These are phyloP conservation scores for Ligdia adustata DNA, from an alignment of 2,888 invertebrate genomes.

Conservation along the genomic window DNA sequence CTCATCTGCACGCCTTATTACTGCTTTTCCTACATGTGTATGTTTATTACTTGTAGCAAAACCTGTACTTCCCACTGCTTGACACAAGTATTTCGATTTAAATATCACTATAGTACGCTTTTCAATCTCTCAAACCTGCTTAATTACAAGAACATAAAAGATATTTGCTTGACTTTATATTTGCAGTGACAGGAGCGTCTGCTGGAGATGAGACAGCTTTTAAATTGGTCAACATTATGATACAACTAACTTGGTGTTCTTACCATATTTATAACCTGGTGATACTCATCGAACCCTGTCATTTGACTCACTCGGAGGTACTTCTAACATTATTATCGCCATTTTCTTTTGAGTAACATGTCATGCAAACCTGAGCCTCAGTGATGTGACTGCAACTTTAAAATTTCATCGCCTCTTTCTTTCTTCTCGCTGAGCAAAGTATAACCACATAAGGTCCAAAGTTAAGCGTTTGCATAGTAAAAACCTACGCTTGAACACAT, in stretches of 20 bases:
- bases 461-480: too few species aligned
- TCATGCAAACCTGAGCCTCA: background rate
- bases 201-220: background rate
- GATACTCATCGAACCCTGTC: constrained; percentile 8
- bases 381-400: background rate
- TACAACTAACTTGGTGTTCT: background rate
- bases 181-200: background rate
- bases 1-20: too few species aligned
- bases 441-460: background rate
- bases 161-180: constrained; percentile 3
- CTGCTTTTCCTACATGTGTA: too few species aligned
- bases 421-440: background rate
- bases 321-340: background rate
- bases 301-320: constrained; percentile 13
- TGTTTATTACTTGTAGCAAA: too few species aligned
- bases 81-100: too few species aligned
- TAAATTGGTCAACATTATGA: background rate
- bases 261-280: constrained; percentile 1
- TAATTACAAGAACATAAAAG: too few species aligned
- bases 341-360: background rate
- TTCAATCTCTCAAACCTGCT: too few species aligned
- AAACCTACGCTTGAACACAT: too few species aligned
- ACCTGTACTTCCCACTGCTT: too few species aligned
- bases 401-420: background rate
- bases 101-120: too few species aligned